These are phyloP conservation scores for Phortica variegata DNA, from an alignment of 1,140 invertebrate genomes.

Conservation along the genomic window DNA sequence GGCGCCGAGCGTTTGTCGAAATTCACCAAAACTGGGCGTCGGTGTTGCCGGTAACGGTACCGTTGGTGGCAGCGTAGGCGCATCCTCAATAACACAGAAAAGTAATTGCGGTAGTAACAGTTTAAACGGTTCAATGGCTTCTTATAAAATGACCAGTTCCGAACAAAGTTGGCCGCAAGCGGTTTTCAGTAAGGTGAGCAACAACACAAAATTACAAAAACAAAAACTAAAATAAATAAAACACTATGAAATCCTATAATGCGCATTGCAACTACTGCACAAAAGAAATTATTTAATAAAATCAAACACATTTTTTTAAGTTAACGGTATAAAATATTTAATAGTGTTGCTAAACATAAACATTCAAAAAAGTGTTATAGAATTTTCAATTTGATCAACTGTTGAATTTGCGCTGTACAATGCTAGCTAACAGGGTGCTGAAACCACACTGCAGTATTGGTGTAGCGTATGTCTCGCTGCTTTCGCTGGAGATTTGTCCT, in stretches of 20 bases:
- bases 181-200: constrained; percentile 39
- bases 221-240: not conserved
- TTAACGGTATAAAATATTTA: not conserved
- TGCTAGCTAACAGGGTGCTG: too few relatives aligned
- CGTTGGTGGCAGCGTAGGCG: constrained; percentile 18
- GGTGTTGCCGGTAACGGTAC: constrained; percentile 11
- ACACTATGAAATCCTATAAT: not conserved
- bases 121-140: constrained; percentile 46
- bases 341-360: not conserved
- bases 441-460: too few relatives aligned
- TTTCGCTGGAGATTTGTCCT: too few relatives aligned
- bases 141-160: constrained; percentile 50
- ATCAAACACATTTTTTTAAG: not conserved
- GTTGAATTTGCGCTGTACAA: too few relatives aligned
- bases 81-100: constrained; percentile 14
- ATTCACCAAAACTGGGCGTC: constrained; percentile 29
- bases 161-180: constrained; percentile 52
- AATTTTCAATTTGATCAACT: too few relatives aligned
- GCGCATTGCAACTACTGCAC: too few relatives aligned
- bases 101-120: constrained; percentile 47
- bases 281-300: too few relatives aligned
- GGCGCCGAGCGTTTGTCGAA: constrained; percentile 52
- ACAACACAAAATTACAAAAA: not conserved
- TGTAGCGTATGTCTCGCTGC: too few relatives aligned
- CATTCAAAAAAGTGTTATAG: too few relatives aligned